These are phyloP conservation scores for Sus cebifrons DNA, from an alignment of 2,797 vertebrate genomes.

Conservation along the genomic window DNA sequence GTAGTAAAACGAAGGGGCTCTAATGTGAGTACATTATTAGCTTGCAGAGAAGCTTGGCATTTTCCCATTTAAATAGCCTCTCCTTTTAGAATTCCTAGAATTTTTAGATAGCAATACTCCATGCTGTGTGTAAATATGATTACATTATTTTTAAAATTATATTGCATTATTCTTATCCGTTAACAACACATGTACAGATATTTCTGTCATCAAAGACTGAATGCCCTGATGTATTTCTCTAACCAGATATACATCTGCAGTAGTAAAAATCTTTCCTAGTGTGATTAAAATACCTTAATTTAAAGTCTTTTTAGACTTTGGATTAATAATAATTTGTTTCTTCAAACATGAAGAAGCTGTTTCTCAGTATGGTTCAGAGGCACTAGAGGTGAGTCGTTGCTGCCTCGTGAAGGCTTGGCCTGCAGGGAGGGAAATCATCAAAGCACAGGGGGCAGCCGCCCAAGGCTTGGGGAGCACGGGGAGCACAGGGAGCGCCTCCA, in stretches of 20 bases:
- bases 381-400: not conserved
- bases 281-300: not conserved
- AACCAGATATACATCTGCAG: not conserved
- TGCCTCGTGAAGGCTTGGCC: not conserved
- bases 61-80: not conserved
- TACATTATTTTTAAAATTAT: not conserved
- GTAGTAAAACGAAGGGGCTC: not conserved
- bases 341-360: constrained; percentile 2
- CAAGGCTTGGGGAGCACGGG: not conserved
- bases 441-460: not conserved
- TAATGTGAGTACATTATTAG: not conserved
- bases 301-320: not conserved
- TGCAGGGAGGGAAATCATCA: not conserved
- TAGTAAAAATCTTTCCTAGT: not conserved
- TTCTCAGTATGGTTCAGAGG: not conserved
- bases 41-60: not conserved
- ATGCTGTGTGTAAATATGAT: not conserved
- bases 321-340: not conserved
- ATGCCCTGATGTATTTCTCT: not conserved
- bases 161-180: not conserved
- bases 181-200: not conserved
- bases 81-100: not conserved
- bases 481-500: not conserved
- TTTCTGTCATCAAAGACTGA: not conserved
- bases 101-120: not conserved